Evolutionary conservation across 23 tunicate species (phyloP).

Genomic region (Halocynthia roretzi): DNA sequence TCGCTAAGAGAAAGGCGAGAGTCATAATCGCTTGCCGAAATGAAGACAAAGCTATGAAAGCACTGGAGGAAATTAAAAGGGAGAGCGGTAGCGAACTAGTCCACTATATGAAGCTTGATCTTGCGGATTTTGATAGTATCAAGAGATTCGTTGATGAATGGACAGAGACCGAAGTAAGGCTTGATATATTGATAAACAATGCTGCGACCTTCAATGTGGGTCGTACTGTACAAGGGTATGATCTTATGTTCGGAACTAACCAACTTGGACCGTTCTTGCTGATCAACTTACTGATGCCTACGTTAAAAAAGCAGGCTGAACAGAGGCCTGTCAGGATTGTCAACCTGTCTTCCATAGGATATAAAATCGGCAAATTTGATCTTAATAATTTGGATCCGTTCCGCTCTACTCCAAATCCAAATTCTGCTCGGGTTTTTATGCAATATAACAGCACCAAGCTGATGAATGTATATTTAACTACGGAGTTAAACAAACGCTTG

Average conservation of each 20-base stretch:
- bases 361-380: conserved; percentile 6
- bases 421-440: background rate
- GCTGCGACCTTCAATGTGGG: conserved; percentile 5
- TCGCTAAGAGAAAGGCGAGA: conserved; percentile 20
- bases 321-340: conserved; percentile 22
- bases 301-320: background rate
- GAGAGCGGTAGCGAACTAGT: background rate
- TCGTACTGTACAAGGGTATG: background rate
- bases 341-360: conserved; percentile 4
- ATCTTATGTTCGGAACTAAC: conserved; percentile 16
- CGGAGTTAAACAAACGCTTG: conserved; percentile 9
- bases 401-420: background rate
- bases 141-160: conserved; percentile 1
- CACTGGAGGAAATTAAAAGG: background rate
- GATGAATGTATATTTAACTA: conserved; percentile 22
- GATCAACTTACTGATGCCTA: conserved; percentile 14
- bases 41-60: conserved; percentile 3
- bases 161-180: background rate
- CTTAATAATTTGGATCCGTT: conserved; percentile 7
- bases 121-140: conserved; percentile 10
- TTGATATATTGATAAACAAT: conserved; percentile 17
- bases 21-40: conserved; percentile 24
- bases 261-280: conserved; percentile 14
- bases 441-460: conserved; percentile 17
- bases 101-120: background rate